Base-by-base conservation (phyloP, 2,888 invertebrate species). In the Aspidapion aeneum region DNA sequence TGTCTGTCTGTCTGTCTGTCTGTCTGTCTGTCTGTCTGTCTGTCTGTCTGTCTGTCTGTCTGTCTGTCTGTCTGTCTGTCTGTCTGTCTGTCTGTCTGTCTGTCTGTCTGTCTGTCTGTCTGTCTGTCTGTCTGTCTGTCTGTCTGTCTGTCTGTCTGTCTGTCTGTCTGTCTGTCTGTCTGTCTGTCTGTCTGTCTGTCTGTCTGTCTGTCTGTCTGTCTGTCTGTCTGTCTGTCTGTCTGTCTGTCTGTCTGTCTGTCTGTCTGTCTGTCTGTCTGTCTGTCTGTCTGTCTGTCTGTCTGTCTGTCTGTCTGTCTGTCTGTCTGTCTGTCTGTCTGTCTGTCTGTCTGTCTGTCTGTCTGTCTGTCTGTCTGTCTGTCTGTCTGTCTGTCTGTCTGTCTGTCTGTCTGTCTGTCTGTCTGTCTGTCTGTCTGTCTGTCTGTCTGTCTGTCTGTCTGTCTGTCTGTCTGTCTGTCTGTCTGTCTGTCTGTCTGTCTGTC, bases 21-120 rank as follows among this genome's bases (percentile, higher is more conserved):
- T 58, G 52, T 62, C 62, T 58, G 52, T 58, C 58, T 58, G 54
- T 62, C 58, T 52, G 52, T 62, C 62, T 62, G 52, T 58, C 58
- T 50, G 54, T 62, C 58, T 58, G 52, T 62, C 62, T 58, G 52
- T 58, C 58, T 58, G 54, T 62, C 58, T 52, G 52, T 62, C 62
- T 62, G 52, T 58, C 58, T 50, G 54, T 62, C 58, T 58, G 52
- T 62, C 62, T 58, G 57, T 58, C 58, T 58, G 54, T 62, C 58
- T 52, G 52, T 62, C 62, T 58, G 52, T 58, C 58, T 49, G 54
- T 62, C 58, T 51, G 52, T 62, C 62, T 58, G 52, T 54, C 54
- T 50, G 54, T 62, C 55, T 52, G 57, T 62, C 62, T 62, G 51
- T 58, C 58, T 50, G 54, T 57, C 55, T 58, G 57, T 58, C 62